Percentiles rank a stretch among this genome's conserved stretches.
phyloP scores from a whole-genome alignment of 2,888 invertebrate species.

The Lampropteryx suffumata region DNA sequence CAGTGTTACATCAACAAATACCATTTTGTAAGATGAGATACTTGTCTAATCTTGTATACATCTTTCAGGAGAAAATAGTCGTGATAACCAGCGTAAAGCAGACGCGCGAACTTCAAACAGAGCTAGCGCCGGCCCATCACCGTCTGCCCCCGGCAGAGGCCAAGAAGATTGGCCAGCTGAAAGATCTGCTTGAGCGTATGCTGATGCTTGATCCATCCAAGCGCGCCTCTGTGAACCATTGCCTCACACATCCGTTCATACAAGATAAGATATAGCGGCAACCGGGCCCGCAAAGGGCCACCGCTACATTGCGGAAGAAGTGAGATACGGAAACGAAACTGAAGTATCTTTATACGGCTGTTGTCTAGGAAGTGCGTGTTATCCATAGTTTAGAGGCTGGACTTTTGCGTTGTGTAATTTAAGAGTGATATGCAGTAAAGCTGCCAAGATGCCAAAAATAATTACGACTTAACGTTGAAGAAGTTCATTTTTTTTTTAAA shows the following conservation, averaged over 20 bases:
- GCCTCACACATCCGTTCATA: conserved; percentile 96
- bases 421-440: not conserved
- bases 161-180: conserved; percentile 95
- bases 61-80: conserved; percentile 97
- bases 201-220: conserved; percentile 96
- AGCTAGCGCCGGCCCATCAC: conserved; percentile 93
- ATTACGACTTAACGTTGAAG: not conserved
- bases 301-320: not conserved
- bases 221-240: conserved; percentile 96
- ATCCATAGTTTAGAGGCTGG: no score
- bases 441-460: conserved; percentile 2
- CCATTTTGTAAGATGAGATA: no score
- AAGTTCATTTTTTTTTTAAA: no score
- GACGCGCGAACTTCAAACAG: conserved; percentile 92
- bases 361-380: not conserved
- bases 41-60: not conserved
- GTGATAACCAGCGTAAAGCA: conserved; percentile 95
- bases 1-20: no score
- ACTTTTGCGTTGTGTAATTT: no score
- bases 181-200: conserved; percentile 95
- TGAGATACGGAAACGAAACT: not conserved
- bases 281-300: not conserved
- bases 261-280: conserved; percentile 92
- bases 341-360: not conserved
- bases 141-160: conserved; percentile 93